Evolutionary conservation across 2,888 invertebrate genomes (phyloP), one percentile per base, ranked within the genome.

Genomic region (Synanthedon formicaeformis): DNA sequence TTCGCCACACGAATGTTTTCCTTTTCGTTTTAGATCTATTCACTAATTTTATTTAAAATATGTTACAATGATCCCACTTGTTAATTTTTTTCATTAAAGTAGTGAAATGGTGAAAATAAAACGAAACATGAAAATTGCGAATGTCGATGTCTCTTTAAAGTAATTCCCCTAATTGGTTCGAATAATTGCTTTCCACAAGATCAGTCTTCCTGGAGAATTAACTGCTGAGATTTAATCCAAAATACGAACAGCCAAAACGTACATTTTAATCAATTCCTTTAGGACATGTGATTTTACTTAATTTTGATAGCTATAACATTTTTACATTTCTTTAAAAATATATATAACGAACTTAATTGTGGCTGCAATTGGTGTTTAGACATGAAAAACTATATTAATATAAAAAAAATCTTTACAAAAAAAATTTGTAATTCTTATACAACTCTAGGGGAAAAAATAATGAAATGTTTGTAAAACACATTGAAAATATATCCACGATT

Each of bases 31-130:
- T 79, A 79, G 68, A 77, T 78, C 85, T 87, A 88, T 81, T 78
- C 76, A 67, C 83, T 87, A 87, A 82, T 86, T 83, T 84, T 70
- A 73, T 79, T 82, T 81, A 81, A 81, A 83, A 88, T 88, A 88
- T 87, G 87, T 88, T 85, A 86, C 81, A 87, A 78, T 88, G 88
- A 75, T 88, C 88, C 88, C 88, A 81, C 73, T 87, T 88, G 81
- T 89, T 89, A 78, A 76, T 86, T 74, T 73, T 73, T 73, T 50
- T 34, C 66, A 66, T 49, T 64, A 57, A 34, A 34, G 63, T 64
- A 66, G n/a, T 72, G 70, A 71, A 71, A 69, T 69, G 67, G 68
- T 72, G 69, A 49, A 49, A 18, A 49, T 18, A 49, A 16, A 49
- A 45, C 14, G 10, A 13, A 45, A n/a, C 13, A n/a, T 45, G 45